These are phyloP conservation scores for Antennarius striatus DNA, from an alignment of 2,113 vertebrate genomes.

Conservation along the genomic window DNA sequence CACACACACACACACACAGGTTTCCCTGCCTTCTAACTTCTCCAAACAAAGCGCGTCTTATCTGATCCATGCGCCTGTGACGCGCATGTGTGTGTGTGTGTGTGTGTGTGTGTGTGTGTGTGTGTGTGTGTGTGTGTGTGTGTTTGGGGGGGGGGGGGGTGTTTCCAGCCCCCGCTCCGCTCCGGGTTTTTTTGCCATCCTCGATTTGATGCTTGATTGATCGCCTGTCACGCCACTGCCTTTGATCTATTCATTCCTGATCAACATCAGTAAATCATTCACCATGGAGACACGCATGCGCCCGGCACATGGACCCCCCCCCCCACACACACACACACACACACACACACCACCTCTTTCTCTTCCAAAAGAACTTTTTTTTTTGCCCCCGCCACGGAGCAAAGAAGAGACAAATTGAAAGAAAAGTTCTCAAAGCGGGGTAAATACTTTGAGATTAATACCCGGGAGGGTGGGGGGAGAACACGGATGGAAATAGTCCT, in stretches of 20 bases:
- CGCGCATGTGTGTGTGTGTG: constrained; percentile 30
- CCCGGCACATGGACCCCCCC: constrained; percentile 64
- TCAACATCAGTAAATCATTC: constrained; percentile 85
- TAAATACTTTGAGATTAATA: constrained; percentile 75
- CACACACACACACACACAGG: too few relatives aligned
- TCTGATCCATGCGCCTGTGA: constrained; percentile 38
- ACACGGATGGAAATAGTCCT: neutral
- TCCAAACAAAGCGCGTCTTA: constrained; percentile 58
- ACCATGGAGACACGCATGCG: constrained; percentile 79
- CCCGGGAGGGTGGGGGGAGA: constrained; percentile 36
- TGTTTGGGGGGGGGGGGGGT: constrained; percentile 56
- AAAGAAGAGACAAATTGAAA: constrained; percentile 74
- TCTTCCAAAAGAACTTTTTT: constrained; percentile 69
- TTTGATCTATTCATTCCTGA: constrained; percentile 85
- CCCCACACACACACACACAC: too few relatives aligned
- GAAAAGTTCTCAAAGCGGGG: constrained; percentile 73
- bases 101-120: constrained; percentile 45
- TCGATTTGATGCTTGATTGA: constrained; percentile 87
- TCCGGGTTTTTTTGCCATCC: constrained; percentile 75
- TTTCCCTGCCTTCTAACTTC: constrained; percentile 48
- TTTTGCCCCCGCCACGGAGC: constrained; percentile 64
- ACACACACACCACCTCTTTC: too few relatives aligned
- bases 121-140: constrained; percentile 49
- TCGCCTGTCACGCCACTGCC: constrained; percentile 81
- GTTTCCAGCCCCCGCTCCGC: constrained; percentile 70